Evolutionary conservation across 2,113 vertebrate species (phyloP).

Genomic region (Centropus unirufus): DNA sequence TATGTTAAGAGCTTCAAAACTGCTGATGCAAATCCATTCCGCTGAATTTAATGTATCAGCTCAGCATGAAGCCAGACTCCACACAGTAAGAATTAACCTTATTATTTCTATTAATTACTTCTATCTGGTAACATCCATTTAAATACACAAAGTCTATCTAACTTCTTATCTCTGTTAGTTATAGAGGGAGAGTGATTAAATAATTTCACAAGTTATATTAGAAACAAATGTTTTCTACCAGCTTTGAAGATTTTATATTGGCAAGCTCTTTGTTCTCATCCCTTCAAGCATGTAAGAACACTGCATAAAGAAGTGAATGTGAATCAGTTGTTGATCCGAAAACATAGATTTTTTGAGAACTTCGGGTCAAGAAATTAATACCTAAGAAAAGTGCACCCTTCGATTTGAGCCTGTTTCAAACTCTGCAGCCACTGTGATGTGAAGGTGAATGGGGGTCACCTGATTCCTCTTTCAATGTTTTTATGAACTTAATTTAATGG

Average conservation of each 20-base stretch:
- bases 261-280: constrained; percentile 8
- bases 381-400: neutral
- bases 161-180: neutral
- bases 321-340: neutral
- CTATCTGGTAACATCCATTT: neutral
- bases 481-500: neutral
- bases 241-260: constrained; percentile 27
- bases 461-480: neutral
- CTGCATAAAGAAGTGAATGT: neutral
- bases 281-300: neutral
- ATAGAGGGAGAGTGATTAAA: constrained; percentile 20
- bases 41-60: neutral
- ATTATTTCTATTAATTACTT: constrained; percentile 14
- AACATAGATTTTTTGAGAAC: neutral
- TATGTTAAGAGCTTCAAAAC: neutral
- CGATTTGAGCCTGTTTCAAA: neutral
- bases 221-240: constrained; percentile 38
- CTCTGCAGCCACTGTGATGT: neutral
- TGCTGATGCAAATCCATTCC: neutral
- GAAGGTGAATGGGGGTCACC: neutral
- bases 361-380: constrained; percentile 7
- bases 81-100: neutral
- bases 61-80: neutral
- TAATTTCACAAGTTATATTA: constrained; percentile 8
- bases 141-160: neutral